Evolutionary conservation across 2,888 invertebrate species (phyloP).

Genomic region (Cheilosia impressa): DNA sequence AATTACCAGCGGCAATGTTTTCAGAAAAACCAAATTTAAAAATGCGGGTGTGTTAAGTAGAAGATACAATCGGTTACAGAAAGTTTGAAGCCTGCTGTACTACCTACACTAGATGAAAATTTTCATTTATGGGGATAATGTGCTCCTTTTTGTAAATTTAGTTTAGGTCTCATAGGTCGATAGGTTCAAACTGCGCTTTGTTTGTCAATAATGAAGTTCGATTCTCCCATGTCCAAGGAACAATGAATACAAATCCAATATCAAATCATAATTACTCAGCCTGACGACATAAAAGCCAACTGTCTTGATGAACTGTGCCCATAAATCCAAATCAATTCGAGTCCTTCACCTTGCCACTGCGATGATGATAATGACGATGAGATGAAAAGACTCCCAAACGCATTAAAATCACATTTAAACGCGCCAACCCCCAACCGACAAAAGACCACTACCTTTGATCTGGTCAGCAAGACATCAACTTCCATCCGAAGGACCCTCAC

Average conservation of each 20-base stretch:
- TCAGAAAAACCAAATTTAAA: no score
- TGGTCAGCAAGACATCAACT: neutral
- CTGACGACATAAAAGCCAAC: constrained; percentile 5
- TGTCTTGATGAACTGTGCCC: neutral
- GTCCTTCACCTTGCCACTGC: constrained; percentile 20
- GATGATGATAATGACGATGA: constrained; percentile 1
- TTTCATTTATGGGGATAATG: no score
- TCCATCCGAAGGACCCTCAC: constrained; percentile 31
- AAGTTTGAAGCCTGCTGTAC: no score
- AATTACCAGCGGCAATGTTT: no score
- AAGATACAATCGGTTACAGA: no score
- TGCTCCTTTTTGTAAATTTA: no score
- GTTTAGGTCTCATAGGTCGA: no score
- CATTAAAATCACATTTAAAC: constrained; percentile 54
- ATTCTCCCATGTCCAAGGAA: no score
- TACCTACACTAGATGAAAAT: no score
- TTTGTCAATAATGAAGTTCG: no score
- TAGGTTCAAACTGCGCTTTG: no score
- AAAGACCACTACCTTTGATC: constrained; percentile 6
- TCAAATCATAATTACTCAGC: constrained; percentile 11
- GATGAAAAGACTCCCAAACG: constrained; percentile 13
- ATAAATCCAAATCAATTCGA: constrained; percentile 17
- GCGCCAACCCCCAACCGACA: constrained; percentile 16
- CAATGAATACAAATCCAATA: constrained; percentile 6
- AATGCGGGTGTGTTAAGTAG: no score